Conservation (phyloP, 2,797 vertebrate genomes). For the Enteromius fasciolatus region DNA sequence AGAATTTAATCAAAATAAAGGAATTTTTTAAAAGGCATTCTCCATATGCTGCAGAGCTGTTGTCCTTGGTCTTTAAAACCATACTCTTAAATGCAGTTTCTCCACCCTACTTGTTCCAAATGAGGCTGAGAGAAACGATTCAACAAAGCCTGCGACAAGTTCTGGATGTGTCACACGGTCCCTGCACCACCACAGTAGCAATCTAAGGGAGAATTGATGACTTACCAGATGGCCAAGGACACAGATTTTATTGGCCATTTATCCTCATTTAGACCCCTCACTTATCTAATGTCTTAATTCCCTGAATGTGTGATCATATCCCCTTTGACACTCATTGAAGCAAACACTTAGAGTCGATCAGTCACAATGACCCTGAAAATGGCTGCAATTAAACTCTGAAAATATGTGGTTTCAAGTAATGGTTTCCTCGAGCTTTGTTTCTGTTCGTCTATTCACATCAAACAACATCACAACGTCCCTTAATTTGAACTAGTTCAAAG, state of each 20-base stretch:
- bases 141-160: slow-evolving; percentile 55
- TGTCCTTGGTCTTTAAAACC: slow-evolving; percentile 3
- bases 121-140: slow-evolving; percentile 61
- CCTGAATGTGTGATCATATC: slow-evolving; percentile 60
- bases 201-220: slow-evolving; percentile 62
- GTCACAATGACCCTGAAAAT: slow-evolving; percentile 51
- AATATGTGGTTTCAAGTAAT: not conserved
- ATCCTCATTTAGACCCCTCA: slow-evolving; percentile 61
- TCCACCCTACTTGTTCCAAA: slow-evolving; percentile 20
- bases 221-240: slow-evolving; percentile 65
- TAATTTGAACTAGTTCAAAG: not conserved
- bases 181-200: slow-evolving; percentile 53
- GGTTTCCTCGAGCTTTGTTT: slow-evolving; percentile 12
- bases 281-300: slow-evolving; percentile 60
- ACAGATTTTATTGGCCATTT: slow-evolving; percentile 61
- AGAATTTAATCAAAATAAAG: not conserved
- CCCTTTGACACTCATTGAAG: slow-evolving; percentile 52
- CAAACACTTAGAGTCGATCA: slow-evolving; percentile 51
- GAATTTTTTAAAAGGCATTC: too few relatives aligned
- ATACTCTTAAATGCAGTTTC: not conserved
- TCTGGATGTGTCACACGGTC: slow-evolving; percentile 56
- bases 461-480: not conserved
- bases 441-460: not conserved
- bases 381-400: slow-evolving; percentile 50
- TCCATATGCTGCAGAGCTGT: not conserved